A percentile compares a stretch with the other conserved stretches of the same genome.
These are phyloP conservation scores for Cairina moschata DNA, from an alignment of 2,113 vertebrate genomes.

Conservation along the genomic window DNA sequence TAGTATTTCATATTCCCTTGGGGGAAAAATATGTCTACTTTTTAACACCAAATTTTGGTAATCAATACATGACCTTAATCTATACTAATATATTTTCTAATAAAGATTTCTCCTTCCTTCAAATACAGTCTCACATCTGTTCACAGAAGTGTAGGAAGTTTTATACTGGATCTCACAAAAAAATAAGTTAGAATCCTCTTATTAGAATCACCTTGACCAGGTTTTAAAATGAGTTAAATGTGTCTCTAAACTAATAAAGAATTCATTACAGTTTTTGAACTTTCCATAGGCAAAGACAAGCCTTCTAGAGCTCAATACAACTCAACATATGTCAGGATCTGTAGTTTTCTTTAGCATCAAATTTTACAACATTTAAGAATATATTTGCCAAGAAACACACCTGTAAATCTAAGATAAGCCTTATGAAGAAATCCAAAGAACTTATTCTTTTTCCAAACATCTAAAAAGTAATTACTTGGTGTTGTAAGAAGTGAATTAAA, in stretches of 20 bases:
- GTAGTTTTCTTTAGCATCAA: neutral
- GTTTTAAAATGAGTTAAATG: neutral
- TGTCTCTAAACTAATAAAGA: neutral
- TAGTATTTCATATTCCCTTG: neutral
- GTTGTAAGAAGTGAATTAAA: neutral
- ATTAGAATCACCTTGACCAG: neutral
- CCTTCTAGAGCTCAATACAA: neutral
- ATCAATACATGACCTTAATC: neutral
- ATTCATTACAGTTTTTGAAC: neutral
- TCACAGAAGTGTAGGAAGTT: neutral
- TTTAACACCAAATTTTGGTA: neutral
- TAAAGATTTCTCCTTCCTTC: neutral
- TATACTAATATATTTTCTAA: neutral
- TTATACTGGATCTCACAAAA: neutral
- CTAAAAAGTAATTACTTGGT: slow-evolving; percentile 41
- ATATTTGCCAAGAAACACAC: neutral
- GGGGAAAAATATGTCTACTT: neutral
- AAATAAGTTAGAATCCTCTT: neutral
- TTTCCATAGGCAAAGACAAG: neutral
- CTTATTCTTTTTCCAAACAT: neutral
- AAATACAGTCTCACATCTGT: neutral
- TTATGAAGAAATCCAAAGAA: slow-evolving; percentile 5
- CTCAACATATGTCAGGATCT: neutral
- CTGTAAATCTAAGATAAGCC: neutral
- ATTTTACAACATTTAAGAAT: neutral